Evolutionary conservation across 2,888 invertebrate species (phyloP).

Genomic region (Ptilodon capucinus): DNA sequence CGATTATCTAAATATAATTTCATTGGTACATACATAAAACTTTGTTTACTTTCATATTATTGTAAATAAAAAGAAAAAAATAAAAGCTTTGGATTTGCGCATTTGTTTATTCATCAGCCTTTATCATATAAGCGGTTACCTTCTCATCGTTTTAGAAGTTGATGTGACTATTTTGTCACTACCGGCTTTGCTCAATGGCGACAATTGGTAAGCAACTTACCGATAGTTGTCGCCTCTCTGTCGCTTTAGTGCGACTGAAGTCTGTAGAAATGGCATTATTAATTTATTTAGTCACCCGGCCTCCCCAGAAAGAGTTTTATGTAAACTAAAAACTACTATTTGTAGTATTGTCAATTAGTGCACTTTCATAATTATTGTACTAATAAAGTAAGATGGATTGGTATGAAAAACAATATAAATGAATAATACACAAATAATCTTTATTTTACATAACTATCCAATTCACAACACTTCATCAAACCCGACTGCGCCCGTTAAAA

Average conservation of each 20-base stretch:
- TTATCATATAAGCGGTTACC: background rate
- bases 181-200: too few species aligned
- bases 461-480: constrained; percentile 4
- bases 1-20: constrained; percentile 66
- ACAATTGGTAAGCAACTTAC: too few species aligned
- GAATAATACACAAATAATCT: constrained; percentile 28
- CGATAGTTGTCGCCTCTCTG: too few species aligned
- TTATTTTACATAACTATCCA: constrained; percentile 34
- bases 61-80: constrained; percentile 75
- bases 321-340: too few species aligned
- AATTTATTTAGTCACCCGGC: too few species aligned
- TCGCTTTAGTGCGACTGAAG: too few species aligned
- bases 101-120: constrained; percentile 38
- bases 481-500: constrained; percentile 16
- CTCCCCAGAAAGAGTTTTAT: too few species aligned
- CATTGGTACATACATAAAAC: constrained; percentile 72
- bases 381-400: background rate
- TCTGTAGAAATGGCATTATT: too few species aligned
- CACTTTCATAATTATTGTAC: too few species aligned
- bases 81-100: constrained; percentile 80
- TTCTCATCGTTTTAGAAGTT: too few species aligned
- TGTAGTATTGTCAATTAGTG: too few species aligned
- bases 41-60: constrained; percentile 83
- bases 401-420: constrained; percentile 4
- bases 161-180: too few species aligned